These are phyloP conservation scores for Dendrophyllia cribrosa DNA, from an alignment of 64 coral and sea anemone species.

Conservation along the genomic window DNA sequence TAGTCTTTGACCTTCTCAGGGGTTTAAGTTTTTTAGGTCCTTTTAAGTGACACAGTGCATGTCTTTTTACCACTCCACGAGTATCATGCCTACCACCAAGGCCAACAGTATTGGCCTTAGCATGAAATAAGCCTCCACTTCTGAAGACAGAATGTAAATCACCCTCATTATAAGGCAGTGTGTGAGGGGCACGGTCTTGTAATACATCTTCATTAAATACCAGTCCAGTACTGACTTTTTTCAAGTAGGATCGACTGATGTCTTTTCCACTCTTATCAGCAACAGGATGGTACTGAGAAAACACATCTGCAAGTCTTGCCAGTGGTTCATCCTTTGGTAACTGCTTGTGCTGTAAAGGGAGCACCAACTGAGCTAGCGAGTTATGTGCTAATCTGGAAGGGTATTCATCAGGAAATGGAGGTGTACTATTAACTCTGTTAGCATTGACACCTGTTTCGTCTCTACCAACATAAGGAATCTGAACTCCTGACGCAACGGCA, in stretches of 20 bases:
- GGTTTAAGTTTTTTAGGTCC: constrained; percentile 88
- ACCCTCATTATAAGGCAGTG: constrained; percentile 75
- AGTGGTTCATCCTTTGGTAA: constrained; percentile 25
- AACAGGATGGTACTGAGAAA: constrained; percentile 54
- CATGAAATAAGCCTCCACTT: constrained; percentile 57
- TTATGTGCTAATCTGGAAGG: constrained; percentile 26
- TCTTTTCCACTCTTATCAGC: constrained; percentile 68
- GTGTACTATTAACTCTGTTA: constrained; percentile 33
- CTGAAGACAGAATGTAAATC: constrained; percentile 69
- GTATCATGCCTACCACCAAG: constrained; percentile 83
- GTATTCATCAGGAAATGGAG: constrained; percentile 41
- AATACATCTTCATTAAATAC: constrained; percentile 82
- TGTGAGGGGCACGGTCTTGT: constrained; percentile 79
- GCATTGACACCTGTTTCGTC: constrained; percentile 68
- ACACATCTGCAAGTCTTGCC: constrained; percentile 63
- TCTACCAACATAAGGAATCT: constrained; percentile 88
- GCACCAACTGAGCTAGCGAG: constrained; percentile 10
- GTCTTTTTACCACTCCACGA: constrained; percentile 67
- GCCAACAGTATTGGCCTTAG: constrained; percentile 44
- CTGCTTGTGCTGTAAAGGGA: not conserved
- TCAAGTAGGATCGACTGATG: constrained; percentile 80
- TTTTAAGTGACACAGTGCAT: constrained; percentile 82
- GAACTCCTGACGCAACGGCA: constrained; percentile 83
- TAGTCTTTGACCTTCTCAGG: constrained; percentile 36
- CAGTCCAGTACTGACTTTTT: constrained; percentile 81